Evolutionary conservation across 2,888 invertebrate genomes (phyloP).

Genomic region (Paralinhomoeus sp.): DNA sequence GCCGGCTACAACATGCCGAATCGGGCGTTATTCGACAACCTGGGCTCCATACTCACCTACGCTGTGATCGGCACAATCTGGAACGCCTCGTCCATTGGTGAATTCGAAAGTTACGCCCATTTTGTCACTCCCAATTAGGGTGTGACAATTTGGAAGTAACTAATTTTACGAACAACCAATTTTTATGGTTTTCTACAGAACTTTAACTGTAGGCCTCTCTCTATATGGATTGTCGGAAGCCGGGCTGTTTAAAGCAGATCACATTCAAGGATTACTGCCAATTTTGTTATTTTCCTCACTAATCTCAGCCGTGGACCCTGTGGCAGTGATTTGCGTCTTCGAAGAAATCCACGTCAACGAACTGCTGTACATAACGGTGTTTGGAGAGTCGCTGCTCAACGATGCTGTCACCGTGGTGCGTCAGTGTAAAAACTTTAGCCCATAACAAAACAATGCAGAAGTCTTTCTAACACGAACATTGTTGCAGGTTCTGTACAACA

Average conservation of each 20-base stretch:
- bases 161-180: constrained; percentile 40
- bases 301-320: constrained; percentile 23
- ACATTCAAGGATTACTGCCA: constrained; percentile 11
- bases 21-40: constrained; percentile 83
- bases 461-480: too few species aligned
- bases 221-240: neutral
- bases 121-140: too few species aligned
- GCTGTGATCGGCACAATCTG: constrained; percentile 74
- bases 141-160: too few species aligned
- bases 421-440: too few species aligned
- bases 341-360: constrained; percentile 19
- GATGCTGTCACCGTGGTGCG: constrained; percentile 80
- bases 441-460: too few species aligned
- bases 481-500: constrained; percentile 25
- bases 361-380: constrained; percentile 52
- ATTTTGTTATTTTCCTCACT: constrained; percentile 20
- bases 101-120: constrained; percentile 50
- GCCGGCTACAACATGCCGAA: constrained; percentile 56
- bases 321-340: constrained; percentile 23
- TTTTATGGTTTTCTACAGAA: neutral
- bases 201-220: neutral
- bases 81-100: constrained; percentile 45
- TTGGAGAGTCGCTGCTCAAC: constrained; percentile 86
- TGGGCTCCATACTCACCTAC: constrained; percentile 77
- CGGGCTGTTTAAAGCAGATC: neutral